Evolutionary conservation across 2,797 vertebrate genomes (phyloP).

Genomic region (Sebastes iracundus): DNA sequence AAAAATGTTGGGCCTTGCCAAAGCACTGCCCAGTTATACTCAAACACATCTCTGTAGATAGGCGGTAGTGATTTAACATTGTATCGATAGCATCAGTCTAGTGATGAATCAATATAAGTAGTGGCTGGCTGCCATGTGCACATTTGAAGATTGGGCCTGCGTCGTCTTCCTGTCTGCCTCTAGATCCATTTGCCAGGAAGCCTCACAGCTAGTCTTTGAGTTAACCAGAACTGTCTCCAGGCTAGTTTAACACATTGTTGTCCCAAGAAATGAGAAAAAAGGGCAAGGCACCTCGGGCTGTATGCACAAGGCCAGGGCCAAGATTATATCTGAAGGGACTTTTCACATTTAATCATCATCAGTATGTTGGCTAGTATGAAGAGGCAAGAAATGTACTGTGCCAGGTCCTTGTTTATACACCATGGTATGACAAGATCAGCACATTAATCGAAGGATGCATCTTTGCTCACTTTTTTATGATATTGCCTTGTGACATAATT

Average conservation of each 20-base stretch:
- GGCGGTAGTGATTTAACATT: constrained; percentile 39
- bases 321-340: constrained; percentile 3
- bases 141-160: constrained; percentile 53
- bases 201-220: constrained; percentile 9
- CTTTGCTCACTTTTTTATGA: neutral
- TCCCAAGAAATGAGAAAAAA: neutral
- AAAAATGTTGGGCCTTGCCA: neutral
- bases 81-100: constrained; percentile 41
- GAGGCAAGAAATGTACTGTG: neutral
- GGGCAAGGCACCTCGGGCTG: constrained; percentile 12
- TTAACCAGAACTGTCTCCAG: neutral
- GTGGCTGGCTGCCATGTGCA: constrained; percentile 52
- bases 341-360: constrained; percentile 29
- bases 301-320: constrained; percentile 11
- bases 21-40: neutral
- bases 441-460: neutral
- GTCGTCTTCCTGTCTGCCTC: constrained; percentile 8
- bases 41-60: neutral
- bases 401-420: neutral
- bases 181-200: constrained; percentile 27
- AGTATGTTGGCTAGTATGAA: neutral
- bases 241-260: neutral
- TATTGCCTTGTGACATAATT: neutral
- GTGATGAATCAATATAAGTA: constrained; percentile 17
- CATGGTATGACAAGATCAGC: neutral